Base-by-base conservation (phyloP, 2,113 vertebrate species). In the Lophotis ruficrista region DNA sequence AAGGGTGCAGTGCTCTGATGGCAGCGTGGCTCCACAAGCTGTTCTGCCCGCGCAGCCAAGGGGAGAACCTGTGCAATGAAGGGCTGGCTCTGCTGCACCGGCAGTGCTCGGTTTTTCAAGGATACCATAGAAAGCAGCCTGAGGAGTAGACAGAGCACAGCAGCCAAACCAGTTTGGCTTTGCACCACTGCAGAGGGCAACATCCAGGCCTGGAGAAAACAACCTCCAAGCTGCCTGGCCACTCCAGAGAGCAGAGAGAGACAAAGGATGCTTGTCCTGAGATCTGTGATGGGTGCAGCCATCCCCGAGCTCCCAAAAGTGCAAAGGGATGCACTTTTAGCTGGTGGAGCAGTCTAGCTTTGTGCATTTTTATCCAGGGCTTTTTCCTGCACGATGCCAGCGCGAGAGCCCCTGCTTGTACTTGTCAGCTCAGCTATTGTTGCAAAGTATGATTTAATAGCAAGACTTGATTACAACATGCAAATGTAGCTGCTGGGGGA, bases 371-470 rank as follows among this genome's bases (percentile, higher is more conserved):
- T 83, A 54, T n/a, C 81, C 76, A 53, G 41, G 62, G 86, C 72
- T 94, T 94, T 88, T 0, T 24, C 91, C 94, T 86, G 51, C 41
- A 3, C 17, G 7, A 41, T 79, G 83, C 84, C 94, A 60, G 72
- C 16, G 16, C 28, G 3, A 85, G 82, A 73, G 87, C 38, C 2
- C 1, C 68, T 66, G 61, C 88, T 71, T 43, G 86, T 81, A 35
- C 20, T 68, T 93, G 95, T 93, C 91, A 92, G 96, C 82, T 76
- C 47, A 77, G 84, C 96, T 96, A 70, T 96, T 89, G 86, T 93
- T 88, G 95, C 96, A 83, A 96, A 96, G 91, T 96, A 83, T 94
- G 94, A 95, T 95, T 96, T 97, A 95, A 97, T 97, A 96, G 95
- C 94, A 76, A 88, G 95, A 95, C 94, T 91, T 90, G 51, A 82